Percentiles rank a stretch among this genome's conserved stretches.
phyloP scores from a whole-genome alignment of 2,113 vertebrate species.

The Oryzias javanicus region DNA sequence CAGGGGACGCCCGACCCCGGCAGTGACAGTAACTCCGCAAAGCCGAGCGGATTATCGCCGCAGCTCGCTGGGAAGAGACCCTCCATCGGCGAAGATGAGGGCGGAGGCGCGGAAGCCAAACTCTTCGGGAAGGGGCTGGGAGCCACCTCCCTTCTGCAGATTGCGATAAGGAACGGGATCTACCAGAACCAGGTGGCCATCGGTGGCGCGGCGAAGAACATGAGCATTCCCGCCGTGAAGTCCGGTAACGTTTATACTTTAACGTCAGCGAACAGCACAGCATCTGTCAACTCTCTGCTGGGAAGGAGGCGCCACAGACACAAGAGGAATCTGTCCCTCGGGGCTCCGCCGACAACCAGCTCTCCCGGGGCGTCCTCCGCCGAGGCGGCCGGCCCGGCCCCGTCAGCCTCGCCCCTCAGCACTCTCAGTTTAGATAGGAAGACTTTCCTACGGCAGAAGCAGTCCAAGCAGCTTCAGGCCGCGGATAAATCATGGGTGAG shows the following conservation, averaged over 20 bases:
- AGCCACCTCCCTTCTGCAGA: conserved; percentile 74
- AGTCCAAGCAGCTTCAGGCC: conserved; percentile 83
- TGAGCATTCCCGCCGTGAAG: conserved; percentile 42
- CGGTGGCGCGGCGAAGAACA: conserved; percentile 42
- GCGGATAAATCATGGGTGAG: conserved; percentile 86
- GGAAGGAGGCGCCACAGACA: conserved; percentile 75
- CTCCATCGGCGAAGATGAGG: conserved; percentile 64
- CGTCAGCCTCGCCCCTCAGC: conserved; percentile 70
- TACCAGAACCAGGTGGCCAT: conserved; percentile 71
- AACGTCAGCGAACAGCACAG: conserved; percentile 39
- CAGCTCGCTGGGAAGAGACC: conserved; percentile 59
- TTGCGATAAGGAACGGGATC: conserved; percentile 72
- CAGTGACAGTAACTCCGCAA: conserved; percentile 34
- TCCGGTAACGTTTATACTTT: conserved; percentile 58
- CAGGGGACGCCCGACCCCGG: conserved; percentile 35
- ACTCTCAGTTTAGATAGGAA: conserved; percentile 87
- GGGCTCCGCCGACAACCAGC: conserved; percentile 63
- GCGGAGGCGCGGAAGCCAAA: conserved; percentile 66
- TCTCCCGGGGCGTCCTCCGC: conserved; percentile 39
- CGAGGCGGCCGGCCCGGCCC: conserved; percentile 43
- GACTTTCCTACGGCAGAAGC: conserved; percentile 79
- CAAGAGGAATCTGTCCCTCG: conserved; percentile 82
- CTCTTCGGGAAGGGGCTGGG: conserved; percentile 69
- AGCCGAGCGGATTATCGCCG: conserved; percentile 43
- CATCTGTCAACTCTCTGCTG: conserved; percentile 80